Conservation (phyloP, 1,140 invertebrate species). For the Zaprionus ornatus region DNA sequence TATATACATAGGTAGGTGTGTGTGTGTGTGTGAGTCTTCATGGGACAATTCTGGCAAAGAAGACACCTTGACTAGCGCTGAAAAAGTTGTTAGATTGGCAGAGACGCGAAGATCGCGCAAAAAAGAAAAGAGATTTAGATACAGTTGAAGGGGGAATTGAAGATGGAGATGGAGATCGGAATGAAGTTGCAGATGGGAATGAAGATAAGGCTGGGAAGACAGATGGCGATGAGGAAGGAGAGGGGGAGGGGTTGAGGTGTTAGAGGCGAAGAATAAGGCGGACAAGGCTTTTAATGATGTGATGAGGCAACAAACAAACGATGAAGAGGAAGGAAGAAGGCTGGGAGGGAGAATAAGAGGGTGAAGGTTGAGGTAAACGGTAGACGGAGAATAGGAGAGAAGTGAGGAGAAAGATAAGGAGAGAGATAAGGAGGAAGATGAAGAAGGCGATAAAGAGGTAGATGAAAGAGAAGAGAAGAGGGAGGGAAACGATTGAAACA, state of each 20-base stretch:
- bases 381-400: too few relatives aligned
- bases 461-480: not conserved
- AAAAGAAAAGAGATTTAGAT: constrained; percentile 12
- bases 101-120: not conserved
- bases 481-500: not conserved
- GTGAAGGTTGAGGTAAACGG: too few relatives aligned
- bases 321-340: not conserved
- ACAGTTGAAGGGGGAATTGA: not conserved
- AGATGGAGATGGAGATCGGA: not conserved
- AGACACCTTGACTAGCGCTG: constrained; percentile 20
- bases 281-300: constrained; percentile 30
- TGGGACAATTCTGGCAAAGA: constrained; percentile 30
- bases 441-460: not conserved
- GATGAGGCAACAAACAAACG: constrained; percentile 9
- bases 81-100: constrained; percentile 38
- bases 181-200: not conserved
- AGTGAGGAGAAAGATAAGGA: too few relatives aligned
- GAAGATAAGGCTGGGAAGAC: not conserved
- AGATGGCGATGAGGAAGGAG: not conserved
- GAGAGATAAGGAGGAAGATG: not conserved
- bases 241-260: not conserved
- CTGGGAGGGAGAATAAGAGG: not conserved
- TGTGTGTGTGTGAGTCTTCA: constrained; percentile 1
- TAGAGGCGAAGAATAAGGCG: not conserved
- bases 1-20: not conserved